A percentile compares a stretch with the other conserved stretches of the same genome.
Evolutionary conservation across 2,888 invertebrate genomes (phyloP).

Genomic region (Dioctria rufipes): DNA sequence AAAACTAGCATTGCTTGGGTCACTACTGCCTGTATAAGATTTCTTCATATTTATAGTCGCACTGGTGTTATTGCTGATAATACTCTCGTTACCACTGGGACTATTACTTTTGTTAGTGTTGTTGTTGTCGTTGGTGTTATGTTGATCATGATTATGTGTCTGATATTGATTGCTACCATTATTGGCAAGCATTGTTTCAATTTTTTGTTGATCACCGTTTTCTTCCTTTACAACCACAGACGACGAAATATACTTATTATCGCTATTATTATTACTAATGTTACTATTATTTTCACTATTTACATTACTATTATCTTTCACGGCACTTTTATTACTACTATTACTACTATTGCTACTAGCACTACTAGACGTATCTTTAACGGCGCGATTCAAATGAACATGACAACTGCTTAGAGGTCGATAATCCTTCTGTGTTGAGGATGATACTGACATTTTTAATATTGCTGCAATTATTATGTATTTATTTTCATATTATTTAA

Average conservation of each 20-base stretch:
- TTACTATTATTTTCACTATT: constrained; percentile 48
- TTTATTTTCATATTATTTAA: background rate
- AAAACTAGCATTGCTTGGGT: constrained; percentile 69
- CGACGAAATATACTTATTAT: constrained; percentile 19
- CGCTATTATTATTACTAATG: constrained; percentile 33
- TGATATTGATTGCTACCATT: constrained; percentile 5
- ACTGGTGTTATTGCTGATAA: constrained; percentile 59
- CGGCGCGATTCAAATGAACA: constrained; percentile 46
- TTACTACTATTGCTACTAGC: constrained; percentile 53
- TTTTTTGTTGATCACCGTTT: background rate
- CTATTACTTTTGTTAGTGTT: constrained; percentile 24
- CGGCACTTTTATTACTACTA: background rate
- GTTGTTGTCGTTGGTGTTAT: constrained; percentile 11
- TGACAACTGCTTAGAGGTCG: constrained; percentile 52
- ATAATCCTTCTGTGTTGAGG: constrained; percentile 57
- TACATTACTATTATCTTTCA: constrained; percentile 30
- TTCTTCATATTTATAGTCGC: constrained; percentile 62
- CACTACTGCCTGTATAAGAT: constrained; percentile 64
- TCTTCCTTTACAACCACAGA: constrained; percentile 16
- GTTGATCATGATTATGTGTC: background rate
- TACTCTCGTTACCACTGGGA: constrained; percentile 54
- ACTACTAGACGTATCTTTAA: constrained; percentile 24
- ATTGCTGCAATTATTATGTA: background rate
- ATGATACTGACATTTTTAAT: constrained; percentile 47
- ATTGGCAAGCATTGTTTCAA: background rate